Percentiles rank a stretch among this genome's conserved stretches.
These are phyloP conservation scores for Timandra comae DNA, from an alignment of 2,888 invertebrate genomes.

Conservation along the genomic window DNA sequence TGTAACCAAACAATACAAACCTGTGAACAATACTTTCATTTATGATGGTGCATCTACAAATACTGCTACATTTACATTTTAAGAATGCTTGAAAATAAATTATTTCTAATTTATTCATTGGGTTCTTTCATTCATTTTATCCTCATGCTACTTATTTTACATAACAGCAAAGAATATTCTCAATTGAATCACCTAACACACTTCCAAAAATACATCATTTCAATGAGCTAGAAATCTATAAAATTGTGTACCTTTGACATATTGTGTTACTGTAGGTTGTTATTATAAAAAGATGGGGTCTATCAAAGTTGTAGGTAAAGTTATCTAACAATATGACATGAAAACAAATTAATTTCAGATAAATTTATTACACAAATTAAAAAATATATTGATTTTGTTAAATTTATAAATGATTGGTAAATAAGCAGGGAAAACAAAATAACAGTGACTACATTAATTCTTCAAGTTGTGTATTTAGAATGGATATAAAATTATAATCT, in stretches of 20 bases:
- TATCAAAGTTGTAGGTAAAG: too few relatives aligned
- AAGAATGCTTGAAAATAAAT: constrained; percentile 33
- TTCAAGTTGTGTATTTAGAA: constrained; percentile 71
- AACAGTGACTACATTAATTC: constrained; percentile 47
- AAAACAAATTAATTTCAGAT: constrained; percentile 18
- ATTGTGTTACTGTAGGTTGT: too few relatives aligned
- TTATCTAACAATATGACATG: background rate
- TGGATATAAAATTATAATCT: constrained; percentile 60
- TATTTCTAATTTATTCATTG: constrained; percentile 14
- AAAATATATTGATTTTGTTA: constrained; percentile 26
- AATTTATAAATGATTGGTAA: constrained; percentile 21
- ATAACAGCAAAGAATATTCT: too few relatives aligned
- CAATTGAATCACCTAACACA: too few relatives aligned
- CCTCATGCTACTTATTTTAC: too few relatives aligned
- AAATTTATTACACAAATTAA: constrained; percentile 21
- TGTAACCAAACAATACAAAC: constrained; percentile 96
- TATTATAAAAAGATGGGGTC: too few relatives aligned
- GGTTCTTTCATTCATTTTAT: too few relatives aligned
- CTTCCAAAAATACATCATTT: too few relatives aligned
- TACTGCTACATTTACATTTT: constrained; percentile 87
- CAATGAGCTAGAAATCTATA: too few relatives aligned
- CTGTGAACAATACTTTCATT: constrained; percentile 95
- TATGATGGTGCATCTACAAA: constrained; percentile 95
- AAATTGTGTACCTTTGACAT: too few relatives aligned
- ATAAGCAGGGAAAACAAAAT: constrained; percentile 28